Conservation (phyloP, 2,113 vertebrate species). For the Sorex araneus region DNA sequence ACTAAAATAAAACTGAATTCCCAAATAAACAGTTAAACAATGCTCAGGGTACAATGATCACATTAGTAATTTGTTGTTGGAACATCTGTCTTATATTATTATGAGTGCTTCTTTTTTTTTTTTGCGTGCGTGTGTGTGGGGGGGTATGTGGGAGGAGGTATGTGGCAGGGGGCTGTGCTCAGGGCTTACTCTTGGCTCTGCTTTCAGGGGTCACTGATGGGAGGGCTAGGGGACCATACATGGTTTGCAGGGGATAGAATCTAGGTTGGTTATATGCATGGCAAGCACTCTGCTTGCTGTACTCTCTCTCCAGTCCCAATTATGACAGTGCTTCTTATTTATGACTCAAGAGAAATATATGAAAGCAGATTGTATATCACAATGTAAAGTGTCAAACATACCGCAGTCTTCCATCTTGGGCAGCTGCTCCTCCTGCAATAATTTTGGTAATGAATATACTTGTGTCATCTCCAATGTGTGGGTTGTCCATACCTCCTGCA, state of each 20-base stretch:
- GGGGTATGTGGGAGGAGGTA: no score
- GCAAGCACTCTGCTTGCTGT: no score
- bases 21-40: conserved; percentile 51
- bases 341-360: conserved; percentile 47
- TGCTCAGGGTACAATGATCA: conserved; percentile 15
- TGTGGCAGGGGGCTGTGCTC: no score
- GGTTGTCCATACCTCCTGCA: conserved; percentile 98
- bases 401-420: conserved; percentile 97
- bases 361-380: conserved; percentile 15
- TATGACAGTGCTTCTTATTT: neutral
- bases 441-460: conserved; percentile 99
- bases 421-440: conserved; percentile 96
- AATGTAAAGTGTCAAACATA: conserved; percentile 85
- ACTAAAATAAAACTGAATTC: conserved; percentile 60
- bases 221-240: no score
- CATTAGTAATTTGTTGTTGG: conserved; percentile 38
- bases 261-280: no score
- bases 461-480: conserved; percentile 98
- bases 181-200: no score
- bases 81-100: neutral
- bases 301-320: neutral
- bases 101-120: no score
- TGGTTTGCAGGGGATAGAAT: neutral
- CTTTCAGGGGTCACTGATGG: no score
- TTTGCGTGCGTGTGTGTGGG: no score